A percentile compares a stretch with the other conserved stretches of the same genome.
Conservation (phyloP, 2,888 invertebrate species). For the Hirtodrosophila confusa region DNA sequence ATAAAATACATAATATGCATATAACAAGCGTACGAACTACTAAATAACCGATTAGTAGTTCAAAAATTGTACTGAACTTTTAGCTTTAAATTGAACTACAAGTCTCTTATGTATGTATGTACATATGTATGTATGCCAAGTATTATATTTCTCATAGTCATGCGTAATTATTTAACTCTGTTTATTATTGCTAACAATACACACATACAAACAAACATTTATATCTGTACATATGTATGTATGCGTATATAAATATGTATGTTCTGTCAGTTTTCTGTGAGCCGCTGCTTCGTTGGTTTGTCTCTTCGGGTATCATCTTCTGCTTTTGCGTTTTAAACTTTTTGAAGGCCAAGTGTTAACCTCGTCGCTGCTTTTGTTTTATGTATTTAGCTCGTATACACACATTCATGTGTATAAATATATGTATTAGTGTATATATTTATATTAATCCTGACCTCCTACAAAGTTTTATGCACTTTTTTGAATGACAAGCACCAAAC, state of each 20-base stretch:
- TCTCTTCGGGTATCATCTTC: conserved; percentile 47
- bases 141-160: conserved; percentile 8
- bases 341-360: conserved; percentile 72
- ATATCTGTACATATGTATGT: conserved; percentile 3
- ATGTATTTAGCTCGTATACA: conserved; percentile 1
- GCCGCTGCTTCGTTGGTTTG: conserved; percentile 21
- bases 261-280: conserved; percentile 31
- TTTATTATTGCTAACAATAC: conserved; percentile 33
- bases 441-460: conserved; percentile 46
- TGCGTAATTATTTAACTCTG: conserved; percentile 46
- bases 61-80: too few relatives aligned
- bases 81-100: too few relatives aligned
- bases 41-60: too few relatives aligned
- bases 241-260: conserved; percentile 8
- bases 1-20: too few relatives aligned
- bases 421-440: neutral
- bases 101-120: conserved; percentile 9
- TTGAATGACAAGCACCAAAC: conserved; percentile 7
- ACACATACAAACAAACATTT: conserved; percentile 11
- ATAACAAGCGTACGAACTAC: too few relatives aligned
- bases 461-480: conserved; percentile 18
- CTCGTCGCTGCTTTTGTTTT: conserved; percentile 41
- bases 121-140: conserved; percentile 15
- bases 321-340: conserved; percentile 63
- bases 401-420: neutral